Conservation (phyloP, 2,888 invertebrate genomes). For the Ophion slaviceki region DNA sequence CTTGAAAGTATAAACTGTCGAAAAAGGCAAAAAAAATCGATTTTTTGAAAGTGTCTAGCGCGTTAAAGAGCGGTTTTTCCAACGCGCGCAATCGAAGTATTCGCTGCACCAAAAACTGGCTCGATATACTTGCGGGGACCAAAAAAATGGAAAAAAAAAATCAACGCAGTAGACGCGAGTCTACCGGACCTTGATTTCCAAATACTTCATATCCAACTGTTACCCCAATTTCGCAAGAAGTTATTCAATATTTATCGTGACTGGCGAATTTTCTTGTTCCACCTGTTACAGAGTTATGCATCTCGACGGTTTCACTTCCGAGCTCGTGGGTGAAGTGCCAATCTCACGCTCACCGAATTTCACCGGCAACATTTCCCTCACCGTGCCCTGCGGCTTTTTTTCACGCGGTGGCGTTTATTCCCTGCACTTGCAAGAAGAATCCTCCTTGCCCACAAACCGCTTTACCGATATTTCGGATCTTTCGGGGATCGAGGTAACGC, state of each 20-base stretch:
- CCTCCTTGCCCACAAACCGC: constrained; percentile 72
- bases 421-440: constrained; percentile 83
- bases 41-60: too few species aligned
- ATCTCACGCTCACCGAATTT: constrained; percentile 71
- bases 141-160: neutral
- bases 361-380: constrained; percentile 79
- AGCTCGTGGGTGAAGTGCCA: constrained; percentile 80
- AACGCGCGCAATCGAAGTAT: neutral
- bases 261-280: constrained; percentile 81
- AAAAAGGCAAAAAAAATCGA: too few species aligned
- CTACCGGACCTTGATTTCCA: neutral
- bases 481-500: constrained; percentile 74
- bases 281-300: constrained; percentile 82
- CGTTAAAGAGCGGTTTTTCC: neutral
- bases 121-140: too few species aligned
- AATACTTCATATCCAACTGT: neutral
- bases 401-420: constrained; percentile 89
- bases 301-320: constrained; percentile 83
- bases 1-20: too few species aligned
- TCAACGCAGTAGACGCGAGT: too few species aligned
- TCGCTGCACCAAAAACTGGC: too few species aligned
- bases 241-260: neutral
- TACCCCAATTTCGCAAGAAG: neutral
- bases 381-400: constrained; percentile 90
- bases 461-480: constrained; percentile 73